Evolutionary conservation across 2,113 vertebrate genomes (phyloP).

Genomic region (Hystrix cristata): DNA sequence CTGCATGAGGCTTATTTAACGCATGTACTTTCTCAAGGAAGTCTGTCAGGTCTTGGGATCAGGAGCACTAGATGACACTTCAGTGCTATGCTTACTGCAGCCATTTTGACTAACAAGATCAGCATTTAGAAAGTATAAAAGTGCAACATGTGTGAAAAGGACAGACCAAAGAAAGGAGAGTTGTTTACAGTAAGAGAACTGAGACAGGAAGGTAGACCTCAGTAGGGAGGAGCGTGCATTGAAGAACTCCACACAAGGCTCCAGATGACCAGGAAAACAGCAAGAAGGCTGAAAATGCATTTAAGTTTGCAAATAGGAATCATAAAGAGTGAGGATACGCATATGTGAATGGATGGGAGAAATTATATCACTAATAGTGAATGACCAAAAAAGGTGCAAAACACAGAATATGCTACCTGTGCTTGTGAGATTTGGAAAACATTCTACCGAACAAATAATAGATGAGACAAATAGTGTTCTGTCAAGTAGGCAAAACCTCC

Average conservation of each 20-base stretch:
- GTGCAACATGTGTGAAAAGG: neutral
- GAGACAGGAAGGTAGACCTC: neutral
- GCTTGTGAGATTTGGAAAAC: neutral
- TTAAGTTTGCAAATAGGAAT: neutral
- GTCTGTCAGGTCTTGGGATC: neutral
- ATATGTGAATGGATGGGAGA: neutral
- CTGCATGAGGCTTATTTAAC: neutral
- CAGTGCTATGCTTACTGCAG: fast-evolving
- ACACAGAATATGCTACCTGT: neutral
- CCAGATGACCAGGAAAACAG: neutral
- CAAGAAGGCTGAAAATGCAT: neutral
- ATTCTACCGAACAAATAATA: neutral
- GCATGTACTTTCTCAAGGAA: neutral
- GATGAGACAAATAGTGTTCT: neutral
- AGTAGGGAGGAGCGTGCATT: neutral
- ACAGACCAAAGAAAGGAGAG: neutral
- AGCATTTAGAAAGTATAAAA: neutral
- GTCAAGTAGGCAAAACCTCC: neutral
- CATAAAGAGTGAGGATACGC: neutral
- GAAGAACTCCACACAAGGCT: neutral
- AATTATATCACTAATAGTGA: neutral
- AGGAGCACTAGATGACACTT: neutral
- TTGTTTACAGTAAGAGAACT: neutral
- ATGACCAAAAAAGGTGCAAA: neutral
- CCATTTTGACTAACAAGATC: neutral